Percentiles rank a stretch among this genome's conserved stretches.
Evolutionary conservation across 2,888 invertebrate species (phyloP).

Genomic region (Aquatica leii): DNA sequence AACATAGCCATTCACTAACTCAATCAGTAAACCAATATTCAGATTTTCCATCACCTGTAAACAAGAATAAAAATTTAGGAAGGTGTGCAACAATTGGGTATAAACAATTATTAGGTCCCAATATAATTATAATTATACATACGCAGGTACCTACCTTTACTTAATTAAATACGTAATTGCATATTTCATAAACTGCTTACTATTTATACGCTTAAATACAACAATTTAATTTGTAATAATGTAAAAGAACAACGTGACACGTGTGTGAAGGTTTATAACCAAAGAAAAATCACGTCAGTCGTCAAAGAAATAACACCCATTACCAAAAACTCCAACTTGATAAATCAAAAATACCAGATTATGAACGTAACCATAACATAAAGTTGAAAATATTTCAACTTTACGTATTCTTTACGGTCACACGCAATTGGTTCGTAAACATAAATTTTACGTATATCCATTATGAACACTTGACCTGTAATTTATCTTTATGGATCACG

Average conservation of each 20-base stretch:
- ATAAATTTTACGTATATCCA: too few relatives aligned
- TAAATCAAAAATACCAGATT: too few relatives aligned
- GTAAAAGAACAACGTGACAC: not conserved
- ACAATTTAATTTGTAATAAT: not conserved
- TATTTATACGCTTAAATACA: not conserved
- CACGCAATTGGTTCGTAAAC: too few relatives aligned
- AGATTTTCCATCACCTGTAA: constrained; percentile 3
- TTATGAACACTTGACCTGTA: not conserved
- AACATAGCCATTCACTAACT: constrained; percentile 2
- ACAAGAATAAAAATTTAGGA: not conserved
- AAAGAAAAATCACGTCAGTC: too few relatives aligned
- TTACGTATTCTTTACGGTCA: too few relatives aligned
- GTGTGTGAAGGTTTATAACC: not conserved
- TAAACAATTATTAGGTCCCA: constrained; percentile 3
- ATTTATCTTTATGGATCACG: not conserved
- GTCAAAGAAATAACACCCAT: too few relatives aligned
- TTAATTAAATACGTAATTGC: not conserved
- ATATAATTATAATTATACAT: constrained; percentile 5
- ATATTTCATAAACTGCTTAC: not conserved
- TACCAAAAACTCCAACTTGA: not conserved
- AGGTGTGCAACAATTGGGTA: not conserved
- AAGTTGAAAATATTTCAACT: too few relatives aligned
- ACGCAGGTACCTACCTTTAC: not conserved
- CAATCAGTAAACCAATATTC: constrained; percentile 4
- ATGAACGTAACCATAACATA: too few relatives aligned